A percentile compares a stretch with the other conserved stretches of the same genome.
Evolutionary conservation across 2,797 vertebrate species (phyloP).

Genomic region (Varecia variegata): DNA sequence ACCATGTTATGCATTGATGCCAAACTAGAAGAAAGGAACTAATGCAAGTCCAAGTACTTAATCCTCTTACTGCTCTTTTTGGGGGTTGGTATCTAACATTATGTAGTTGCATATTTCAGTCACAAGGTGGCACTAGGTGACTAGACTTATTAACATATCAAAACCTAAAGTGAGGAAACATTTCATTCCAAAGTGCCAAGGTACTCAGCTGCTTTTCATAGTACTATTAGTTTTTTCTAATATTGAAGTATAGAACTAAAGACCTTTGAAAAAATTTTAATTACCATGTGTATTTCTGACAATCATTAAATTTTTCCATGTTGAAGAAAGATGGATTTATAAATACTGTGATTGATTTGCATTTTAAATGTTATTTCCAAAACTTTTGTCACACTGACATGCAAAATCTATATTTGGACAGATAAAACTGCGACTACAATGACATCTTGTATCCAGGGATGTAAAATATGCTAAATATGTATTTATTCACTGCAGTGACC

Average conservation of each 20-base stretch:
- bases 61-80: neutral
- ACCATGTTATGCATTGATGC: too few relatives aligned
- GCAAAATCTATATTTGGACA: neutral
- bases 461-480: neutral
- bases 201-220: neutral
- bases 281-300: neutral
- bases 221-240: neutral
- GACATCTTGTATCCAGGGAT: neutral
- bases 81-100: neutral
- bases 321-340: neutral
- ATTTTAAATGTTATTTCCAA: conserved; percentile 11
- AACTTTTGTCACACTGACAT: neutral
- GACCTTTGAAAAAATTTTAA: neutral
- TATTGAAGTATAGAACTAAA: neutral
- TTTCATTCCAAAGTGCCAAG: neutral
- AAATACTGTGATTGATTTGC: neutral
- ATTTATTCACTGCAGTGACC: neutral
- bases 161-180: accelerated
- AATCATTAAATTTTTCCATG: neutral
- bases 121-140: conserved; percentile 29
- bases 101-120: neutral
- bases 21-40: neutral
- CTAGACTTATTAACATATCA: neutral
- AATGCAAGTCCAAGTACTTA: neutral
- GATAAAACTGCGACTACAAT: neutral